Evolutionary conservation across 2,113 vertebrate species (phyloP).

Genomic region (Zosterops hypoxanthus): DNA sequence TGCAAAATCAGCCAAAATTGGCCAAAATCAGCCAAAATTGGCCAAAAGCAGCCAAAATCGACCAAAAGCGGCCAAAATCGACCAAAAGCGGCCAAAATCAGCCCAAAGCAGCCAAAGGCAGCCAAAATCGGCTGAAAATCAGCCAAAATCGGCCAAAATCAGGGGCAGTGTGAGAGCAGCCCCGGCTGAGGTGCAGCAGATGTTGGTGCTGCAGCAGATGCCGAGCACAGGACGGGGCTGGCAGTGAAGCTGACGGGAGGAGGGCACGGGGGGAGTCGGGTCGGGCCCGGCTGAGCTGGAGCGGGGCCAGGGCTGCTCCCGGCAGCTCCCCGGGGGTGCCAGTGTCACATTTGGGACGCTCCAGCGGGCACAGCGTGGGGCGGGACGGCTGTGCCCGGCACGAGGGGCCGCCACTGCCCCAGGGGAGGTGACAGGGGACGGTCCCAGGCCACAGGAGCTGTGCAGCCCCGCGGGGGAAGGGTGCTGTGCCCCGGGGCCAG

Average conservation of each 20-base stretch:
- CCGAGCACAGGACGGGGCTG: rapidly evolving
- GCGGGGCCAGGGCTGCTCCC: background rate
- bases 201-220: background rate
- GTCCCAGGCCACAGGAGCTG: rapidly evolving
- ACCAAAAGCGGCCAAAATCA: background rate
- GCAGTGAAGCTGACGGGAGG: rapidly evolving
- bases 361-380: rapidly evolving
- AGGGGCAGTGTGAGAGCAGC: background rate
- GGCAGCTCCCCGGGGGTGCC: background rate
- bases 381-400: background rate
- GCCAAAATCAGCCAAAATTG: background rate
- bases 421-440: background rate
- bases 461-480: rapidly evolving
- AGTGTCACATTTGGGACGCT: rapidly evolving
- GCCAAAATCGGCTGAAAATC: background rate
- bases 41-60: background rate
- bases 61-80: background rate
- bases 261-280: background rate
- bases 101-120: background rate
- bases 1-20: background rate
- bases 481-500: rapidly evolving
- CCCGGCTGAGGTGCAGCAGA: background rate
- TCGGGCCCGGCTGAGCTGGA: background rate
- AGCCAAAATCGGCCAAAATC: background rate
- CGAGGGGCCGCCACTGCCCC: background rate